Conservation (phyloP, 2,888 invertebrate species). For the Halictus ligatus region DNA sequence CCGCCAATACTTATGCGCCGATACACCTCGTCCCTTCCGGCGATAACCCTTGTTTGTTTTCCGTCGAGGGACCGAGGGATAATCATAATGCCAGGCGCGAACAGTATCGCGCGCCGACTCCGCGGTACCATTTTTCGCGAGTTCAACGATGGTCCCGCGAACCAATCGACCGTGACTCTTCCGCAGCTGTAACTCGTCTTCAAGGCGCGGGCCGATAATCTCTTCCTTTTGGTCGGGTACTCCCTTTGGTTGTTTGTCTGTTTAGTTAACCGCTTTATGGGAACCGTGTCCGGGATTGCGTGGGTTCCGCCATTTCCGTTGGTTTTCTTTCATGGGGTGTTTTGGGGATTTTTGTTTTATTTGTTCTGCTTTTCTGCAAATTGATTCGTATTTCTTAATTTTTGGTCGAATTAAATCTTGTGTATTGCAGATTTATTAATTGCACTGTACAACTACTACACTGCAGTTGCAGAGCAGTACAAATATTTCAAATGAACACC, state of each 20-base stretch:
- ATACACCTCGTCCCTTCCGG: constrained; percentile 39
- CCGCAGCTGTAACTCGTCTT: constrained; percentile 55
- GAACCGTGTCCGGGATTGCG: neutral
- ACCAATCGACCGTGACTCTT: constrained; percentile 54
- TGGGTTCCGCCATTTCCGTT: too few relatives aligned
- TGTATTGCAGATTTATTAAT: too few relatives aligned
- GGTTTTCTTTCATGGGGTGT: too few relatives aligned
- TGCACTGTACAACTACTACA: too few relatives aligned
- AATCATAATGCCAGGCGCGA: constrained; percentile 58
- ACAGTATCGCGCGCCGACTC: constrained; percentile 17
- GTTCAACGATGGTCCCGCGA: constrained; percentile 27
- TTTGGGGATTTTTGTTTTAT: too few relatives aligned
- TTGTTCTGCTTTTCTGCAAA: too few relatives aligned
- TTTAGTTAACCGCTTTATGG: constrained; percentile 45
- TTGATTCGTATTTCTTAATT: too few relatives aligned
- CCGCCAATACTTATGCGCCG: constrained; percentile 30
- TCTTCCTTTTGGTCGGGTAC: constrained; percentile 26
- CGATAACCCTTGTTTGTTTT: constrained; percentile 77
- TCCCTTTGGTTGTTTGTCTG: constrained; percentile 11
- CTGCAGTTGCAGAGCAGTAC: too few relatives aligned
- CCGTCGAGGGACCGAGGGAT: constrained; percentile 44
- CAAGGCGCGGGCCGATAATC: constrained; percentile 48
- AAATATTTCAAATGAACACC: too few relatives aligned
- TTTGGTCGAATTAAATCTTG: too few relatives aligned
- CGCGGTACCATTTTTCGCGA: constrained; percentile 18